Conservation (phyloP, 2,888 invertebrate species). For the Euzophera pinguis region DNA sequence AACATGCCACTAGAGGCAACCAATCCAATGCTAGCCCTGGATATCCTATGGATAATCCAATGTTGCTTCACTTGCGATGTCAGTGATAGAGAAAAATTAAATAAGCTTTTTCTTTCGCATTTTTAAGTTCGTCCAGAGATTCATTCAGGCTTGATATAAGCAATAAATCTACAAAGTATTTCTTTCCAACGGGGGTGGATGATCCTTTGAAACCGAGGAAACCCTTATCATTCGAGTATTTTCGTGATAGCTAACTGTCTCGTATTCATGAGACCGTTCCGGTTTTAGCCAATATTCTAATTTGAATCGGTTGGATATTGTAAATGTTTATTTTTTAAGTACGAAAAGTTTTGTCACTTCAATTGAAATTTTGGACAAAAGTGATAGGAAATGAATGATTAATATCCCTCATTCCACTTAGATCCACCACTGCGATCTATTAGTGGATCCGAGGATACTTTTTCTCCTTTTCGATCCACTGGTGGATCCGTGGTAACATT, state of each 20-base stretch:
- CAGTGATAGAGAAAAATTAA: background rate
- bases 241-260: background rate
- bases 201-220: background rate
- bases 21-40: too few relatives aligned
- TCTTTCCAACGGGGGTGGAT: background rate
- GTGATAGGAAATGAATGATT: too few relatives aligned
- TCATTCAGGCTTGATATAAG: background rate
- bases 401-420: too few relatives aligned
- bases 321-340: background rate
- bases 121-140: background rate
- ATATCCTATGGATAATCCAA: too few relatives aligned
- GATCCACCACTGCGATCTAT: too few relatives aligned
- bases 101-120: background rate
- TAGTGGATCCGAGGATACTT: too few relatives aligned
- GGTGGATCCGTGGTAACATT: too few relatives aligned
- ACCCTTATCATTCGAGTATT: background rate
- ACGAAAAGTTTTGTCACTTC: background rate
- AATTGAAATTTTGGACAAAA: too few relatives aligned
- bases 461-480: too few relatives aligned
- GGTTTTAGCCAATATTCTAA: background rate
- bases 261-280: background rate
- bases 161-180: background rate
- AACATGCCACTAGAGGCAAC: too few relatives aligned
- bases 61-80: too few relatives aligned
- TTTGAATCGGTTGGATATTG: background rate